Evolutionary conservation across 2,888 invertebrate species (phyloP), one percentile per base, ranked within the genome.

Genomic region (Lasiommata megera): DNA sequence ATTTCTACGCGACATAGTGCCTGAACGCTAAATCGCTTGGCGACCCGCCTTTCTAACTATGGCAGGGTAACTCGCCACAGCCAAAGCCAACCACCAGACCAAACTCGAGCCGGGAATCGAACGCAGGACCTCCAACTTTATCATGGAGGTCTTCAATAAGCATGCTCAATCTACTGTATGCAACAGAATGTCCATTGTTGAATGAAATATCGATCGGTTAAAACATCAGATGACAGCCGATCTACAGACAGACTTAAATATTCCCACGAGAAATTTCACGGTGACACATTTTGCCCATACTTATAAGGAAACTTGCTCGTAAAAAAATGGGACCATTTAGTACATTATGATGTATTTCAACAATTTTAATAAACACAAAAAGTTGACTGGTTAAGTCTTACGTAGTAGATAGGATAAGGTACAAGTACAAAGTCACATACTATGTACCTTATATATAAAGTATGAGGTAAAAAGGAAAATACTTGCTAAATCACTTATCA

Each of bases 251-350:
- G 18, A 40, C 16, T 12, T 48, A 48, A 41, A 48, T 41, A 48
- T 53, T 60, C 56, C 56, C 60, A 53, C 56, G 60, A 47, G 57
- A 58, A 57, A 48, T 41, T 52, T 47, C 9, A 53, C 34, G 36
- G 52, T 59, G 47, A 57, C 56, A 48, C 54, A 57, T 52, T 56
- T 61, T 62, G 46, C 48, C 16, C 36, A 48, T 34, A 34, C 44
- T 9, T 54, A 55, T 55, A 55, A 16, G 46, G 54, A 36, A 60
- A 60, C 54, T 54, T 55, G 47, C 17, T 37, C n/a, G 46, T 50
- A 53, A 44, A 46, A 52, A 50, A 52, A 52, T 41, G 17, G 56
- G 43, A 36, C 6, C 40, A 3, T 38, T 17, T n/a, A n/a, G n/a
- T n/a, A n/a, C n/a, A n/a, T n/a, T 14, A 41, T 41, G 48, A 56